phyloP scores from a whole-genome alignment of 1,140 invertebrate species.

The Bradysia coprophila region DNA sequence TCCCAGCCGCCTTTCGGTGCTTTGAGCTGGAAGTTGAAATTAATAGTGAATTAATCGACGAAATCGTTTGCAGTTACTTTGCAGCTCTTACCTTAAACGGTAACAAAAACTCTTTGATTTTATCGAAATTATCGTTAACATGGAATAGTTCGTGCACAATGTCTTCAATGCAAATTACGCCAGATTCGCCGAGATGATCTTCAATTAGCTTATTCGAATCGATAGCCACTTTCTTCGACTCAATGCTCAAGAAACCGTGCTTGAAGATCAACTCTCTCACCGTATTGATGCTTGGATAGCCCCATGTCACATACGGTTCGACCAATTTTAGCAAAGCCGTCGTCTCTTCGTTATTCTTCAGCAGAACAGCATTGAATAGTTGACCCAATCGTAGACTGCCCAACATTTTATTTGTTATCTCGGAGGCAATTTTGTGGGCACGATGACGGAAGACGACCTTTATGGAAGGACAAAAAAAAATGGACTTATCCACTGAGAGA shows the following conservation, averaged over 20 bases:
- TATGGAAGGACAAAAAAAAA: too few relatives aligned
- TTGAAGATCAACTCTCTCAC: constrained; percentile 21
- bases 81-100: constrained; percentile 13
- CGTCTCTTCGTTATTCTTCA: constrained; percentile 18
- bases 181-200: constrained; percentile 17
- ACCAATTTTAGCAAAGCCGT: constrained; percentile 18
- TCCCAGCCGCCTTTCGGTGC: constrained; percentile 20
- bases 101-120: constrained; percentile 13
- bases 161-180: constrained; percentile 21
- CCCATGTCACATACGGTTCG: constrained; percentile 21
- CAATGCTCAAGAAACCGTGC: constrained; percentile 18
- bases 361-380: constrained; percentile 17
- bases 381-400: constrained; percentile 10
- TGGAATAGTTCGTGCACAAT: constrained; percentile 24
- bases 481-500: too few relatives aligned
- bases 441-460: constrained; percentile 20
- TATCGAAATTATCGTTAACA: constrained; percentile 18
- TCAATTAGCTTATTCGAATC: constrained; percentile 21
- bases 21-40: constrained; percentile 10
- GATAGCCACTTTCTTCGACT: constrained; percentile 17
- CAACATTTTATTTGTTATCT: constrained; percentile 17
- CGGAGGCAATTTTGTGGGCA: constrained; percentile 18
- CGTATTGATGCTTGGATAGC: constrained; percentile 14
- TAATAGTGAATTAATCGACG: background rate
- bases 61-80: background rate